A percentile compares a stretch with the other conserved stretches of the same genome.
Evolutionary conservation across 2,888 invertebrate genomes (phyloP).

Genomic region (Amphipoea oculea): DNA sequence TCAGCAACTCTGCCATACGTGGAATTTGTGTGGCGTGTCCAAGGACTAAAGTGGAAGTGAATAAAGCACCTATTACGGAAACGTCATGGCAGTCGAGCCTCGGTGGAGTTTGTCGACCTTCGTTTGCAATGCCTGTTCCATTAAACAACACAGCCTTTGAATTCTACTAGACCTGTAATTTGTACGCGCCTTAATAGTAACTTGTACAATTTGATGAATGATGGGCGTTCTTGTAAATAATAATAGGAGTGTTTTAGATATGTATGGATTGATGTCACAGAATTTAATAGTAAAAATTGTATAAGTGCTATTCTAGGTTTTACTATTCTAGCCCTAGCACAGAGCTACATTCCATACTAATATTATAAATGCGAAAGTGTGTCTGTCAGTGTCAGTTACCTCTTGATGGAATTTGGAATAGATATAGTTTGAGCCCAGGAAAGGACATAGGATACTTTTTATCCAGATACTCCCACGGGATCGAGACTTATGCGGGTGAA

Average conservation of each 20-base stretch:
- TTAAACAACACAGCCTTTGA: constrained; percentile 63
- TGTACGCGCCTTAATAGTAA: neutral
- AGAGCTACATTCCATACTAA: neutral
- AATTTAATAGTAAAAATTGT: neutral
- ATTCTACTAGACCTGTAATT: constrained; percentile 66
- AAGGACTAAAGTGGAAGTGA: constrained; percentile 72
- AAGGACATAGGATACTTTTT: no score
- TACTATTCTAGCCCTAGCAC: neutral
- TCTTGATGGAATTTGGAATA: no score
- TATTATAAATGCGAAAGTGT: no score
- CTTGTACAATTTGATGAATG: constrained; percentile 13
- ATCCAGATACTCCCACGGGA: no score
- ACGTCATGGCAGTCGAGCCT: constrained; percentile 69
- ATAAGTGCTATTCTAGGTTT: neutral
- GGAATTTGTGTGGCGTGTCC: constrained; percentile 49
- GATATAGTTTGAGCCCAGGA: no score
- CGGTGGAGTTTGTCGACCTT: constrained; percentile 82
- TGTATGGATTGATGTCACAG: neutral
- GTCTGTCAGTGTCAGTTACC: no score
- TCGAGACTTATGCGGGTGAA: no score
- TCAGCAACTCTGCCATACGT: constrained; percentile 19
- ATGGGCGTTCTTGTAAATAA: neutral
- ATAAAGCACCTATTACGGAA: constrained; percentile 76
- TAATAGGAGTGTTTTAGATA: neutral
- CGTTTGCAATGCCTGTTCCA: constrained; percentile 75